Evolutionary conservation across 2,888 invertebrate genomes (phyloP), one percentile per base, ranked within the genome.

Genomic region (Pycnomerus fuliginosus): DNA sequence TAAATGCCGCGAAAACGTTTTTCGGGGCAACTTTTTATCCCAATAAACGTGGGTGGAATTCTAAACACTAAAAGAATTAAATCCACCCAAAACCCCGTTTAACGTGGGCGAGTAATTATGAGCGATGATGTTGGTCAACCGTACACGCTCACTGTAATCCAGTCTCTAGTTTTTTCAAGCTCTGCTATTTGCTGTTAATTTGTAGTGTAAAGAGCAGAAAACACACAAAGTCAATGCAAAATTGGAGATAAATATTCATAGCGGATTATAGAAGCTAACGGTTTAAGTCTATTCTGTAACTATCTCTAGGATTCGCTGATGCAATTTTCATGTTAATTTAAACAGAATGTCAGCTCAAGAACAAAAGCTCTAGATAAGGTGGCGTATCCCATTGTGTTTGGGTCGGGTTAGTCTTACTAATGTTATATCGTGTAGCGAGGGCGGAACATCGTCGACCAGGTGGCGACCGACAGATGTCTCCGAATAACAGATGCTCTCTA

Each of bases 271-370:
- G n/a, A n/a, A n/a, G n/a, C n/a, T n/a, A n/a, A n/a, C n/a, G n/a
- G n/a, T n/a, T n/a, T n/a, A n/a, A 32, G 29, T 41, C 41, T 31
- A 30, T 29, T 17, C 22, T 30, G 8, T 31, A 30, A 31, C 31
- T 40, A 40, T 40, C 32, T 40, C 16, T n/a, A 22, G 29, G 22
- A 35, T 17, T 28, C 34, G 42, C 30, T 36, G 42, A 42, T 47
- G 47, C 47, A 43, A 47, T 47, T 47, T 47, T 47, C 47, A 43
- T 47, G 43, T 43, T 47, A 43, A 47, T 47, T 47, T 47, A 47
- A 47, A 47, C 43, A 47, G 43, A 42, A 47, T 42, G 42, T 43
- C 42, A 38, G 32, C 36, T 24, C 27, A 20, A 15, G 34, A 47
- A 47, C 47, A 47, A 39, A 34, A 39, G 42, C 11, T 20, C 25